These are phyloP conservation scores for Willowsia nigromaculata DNA, from an alignment of 2,888 invertebrate species.

Conservation along the genomic window DNA sequence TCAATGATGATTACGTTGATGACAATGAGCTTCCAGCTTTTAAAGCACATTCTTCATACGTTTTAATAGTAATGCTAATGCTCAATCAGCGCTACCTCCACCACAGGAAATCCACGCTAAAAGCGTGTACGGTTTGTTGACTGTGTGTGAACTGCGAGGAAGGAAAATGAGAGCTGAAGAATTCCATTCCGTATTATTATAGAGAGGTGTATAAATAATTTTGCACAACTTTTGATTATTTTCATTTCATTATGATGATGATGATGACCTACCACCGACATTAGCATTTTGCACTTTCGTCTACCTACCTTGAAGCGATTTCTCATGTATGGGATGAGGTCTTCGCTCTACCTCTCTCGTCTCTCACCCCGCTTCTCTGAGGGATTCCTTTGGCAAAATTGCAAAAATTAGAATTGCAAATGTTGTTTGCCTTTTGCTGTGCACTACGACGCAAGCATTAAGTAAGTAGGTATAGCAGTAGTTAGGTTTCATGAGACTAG, in stretches of 20 bases:
- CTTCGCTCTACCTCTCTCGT: background rate
- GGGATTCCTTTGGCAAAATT: slow-evolving; percentile 25
- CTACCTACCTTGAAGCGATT: background rate
- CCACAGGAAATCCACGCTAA: background rate
- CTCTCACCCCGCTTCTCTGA: background rate
- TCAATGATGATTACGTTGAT: background rate
- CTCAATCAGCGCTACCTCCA: background rate
- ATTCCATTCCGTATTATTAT: background rate
- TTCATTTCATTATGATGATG: slow-evolving; percentile 1
- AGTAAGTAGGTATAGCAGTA: background rate
- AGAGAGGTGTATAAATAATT: background rate
- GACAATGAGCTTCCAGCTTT: background rate
- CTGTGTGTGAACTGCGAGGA: background rate
- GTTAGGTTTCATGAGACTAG: background rate
- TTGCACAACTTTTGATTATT: background rate
- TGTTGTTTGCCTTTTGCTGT: background rate
- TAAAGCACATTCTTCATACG: background rate
- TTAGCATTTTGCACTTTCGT: slow-evolving; percentile 37
- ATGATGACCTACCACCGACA: slow-evolving; percentile 41
- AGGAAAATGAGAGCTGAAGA: background rate
- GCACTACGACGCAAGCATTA: background rate
- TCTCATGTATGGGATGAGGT: background rate
- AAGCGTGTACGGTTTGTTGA: background rate
- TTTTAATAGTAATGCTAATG: background rate
- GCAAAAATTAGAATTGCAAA: slow-evolving; percentile 51